Base-by-base conservation (phyloP, 2,113 vertebrate species). In the Sorex fumeus region DNA sequence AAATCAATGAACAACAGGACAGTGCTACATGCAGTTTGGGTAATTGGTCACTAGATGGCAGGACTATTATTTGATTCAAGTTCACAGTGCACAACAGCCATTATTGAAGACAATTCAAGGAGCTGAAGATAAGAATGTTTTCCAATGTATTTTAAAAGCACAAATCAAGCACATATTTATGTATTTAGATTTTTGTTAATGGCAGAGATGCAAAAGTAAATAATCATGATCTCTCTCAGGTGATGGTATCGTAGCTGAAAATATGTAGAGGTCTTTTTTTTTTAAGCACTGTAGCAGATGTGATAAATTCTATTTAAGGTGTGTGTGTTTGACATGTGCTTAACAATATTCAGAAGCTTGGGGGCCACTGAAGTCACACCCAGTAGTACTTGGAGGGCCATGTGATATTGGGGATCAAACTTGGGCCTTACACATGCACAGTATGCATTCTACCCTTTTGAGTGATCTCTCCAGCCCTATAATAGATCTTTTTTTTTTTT, bases 41-140 rank as follows among this genome's bases (percentile, higher is more conserved):
- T 93, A 93, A 91, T 82, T 95, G 77, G n/a, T 84, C 94, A 94
- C 93, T 96, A 95, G 95, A 69, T 94, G 95, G 93, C 95, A 95
- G 90, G 27, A n/a, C 69, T 82, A 32, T 84, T 36, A 69, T 81
- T 36, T 64, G 28, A 89, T 70, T 87, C 62, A 87, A 80, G 30
- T 3, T 72, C 62, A 70, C 23, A 69, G 67, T 21, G 28, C 19
- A 4, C 19, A 81, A 34, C 67, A 6, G 0, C 1, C 23, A 30
- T 10, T 43, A 60, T 4, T 10, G 15, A 3, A 75, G 21, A 40
- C 32, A 60, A 72, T 79, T 69, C 50, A 72, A 87, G 92, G 53
- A 80, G 50, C 25, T 53, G 57, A 23, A 23, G 3, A 9, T 13
- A 34, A 4, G 8, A 88, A 76, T 92, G 69, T 50, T 4, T 85